Evolutionary conservation across 1,140 invertebrate species (phyloP), one percentile per base, ranked within the genome.

Genomic region (Trinorchestia longiramus): DNA sequence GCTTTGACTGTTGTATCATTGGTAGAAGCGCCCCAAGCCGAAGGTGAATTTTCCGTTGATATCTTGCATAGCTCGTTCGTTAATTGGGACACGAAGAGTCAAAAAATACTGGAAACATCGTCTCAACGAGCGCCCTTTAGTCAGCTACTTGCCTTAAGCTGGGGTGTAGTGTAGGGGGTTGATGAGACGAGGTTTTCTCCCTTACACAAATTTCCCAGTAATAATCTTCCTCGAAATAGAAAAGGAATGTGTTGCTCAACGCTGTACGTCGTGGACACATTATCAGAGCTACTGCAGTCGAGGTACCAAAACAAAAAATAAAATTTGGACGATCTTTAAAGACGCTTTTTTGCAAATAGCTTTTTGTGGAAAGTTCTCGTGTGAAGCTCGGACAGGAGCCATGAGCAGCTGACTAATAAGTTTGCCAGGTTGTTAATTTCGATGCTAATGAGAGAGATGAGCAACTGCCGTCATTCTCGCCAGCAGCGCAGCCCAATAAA

Each of bases 391-490:
- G 62, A 77, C 62, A 77, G 62, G 62, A 77, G 92, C 92, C 92
- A 19, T 11, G 19, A 40, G 43, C 92, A 6, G 8, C 43, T n/a
- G 43, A 11, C 92, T 94, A 94, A 94, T 94, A 94, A 47, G 43
- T 94, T 47, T 94, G 36, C 44, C 40, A 45, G 92, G 36, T 45
- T 94, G 92, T 47, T 94, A 94, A 94, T 94, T 94, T 94, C 43
- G 43, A 94, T 94, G 92, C 43, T 94, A 94, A 94, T 94, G 92
- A 94, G 92, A n/a, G 92, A n/a, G 43, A 94, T 94, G 92, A 94
- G 43, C 41, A 94, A 47, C 43, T 77, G 62, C 62, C 62, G 62
- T 77, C 62, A 77, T 77, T 28, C 62, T 77, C 28, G 62, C 11
- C 62, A 77, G 62, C 62, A 36, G 62, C 62, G 62, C 11, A 77